A percentile compares a stretch with the other conserved stretches of the same genome.
Conservation (phyloP, 2,113 vertebrate genomes). For the Eidolon helvum region DNA sequence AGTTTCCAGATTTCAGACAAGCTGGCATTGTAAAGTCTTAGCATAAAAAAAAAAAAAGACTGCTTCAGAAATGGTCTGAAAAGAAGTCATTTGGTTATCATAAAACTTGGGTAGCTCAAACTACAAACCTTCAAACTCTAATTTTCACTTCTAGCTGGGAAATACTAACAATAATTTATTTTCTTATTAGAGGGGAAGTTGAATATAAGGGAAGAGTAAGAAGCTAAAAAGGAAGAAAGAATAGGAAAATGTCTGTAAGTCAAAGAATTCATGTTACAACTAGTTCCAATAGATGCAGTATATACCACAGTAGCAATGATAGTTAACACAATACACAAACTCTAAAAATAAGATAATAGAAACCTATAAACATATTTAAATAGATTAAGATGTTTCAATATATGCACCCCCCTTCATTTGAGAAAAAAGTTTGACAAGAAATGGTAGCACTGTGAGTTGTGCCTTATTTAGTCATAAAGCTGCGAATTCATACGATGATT, state of each 20-base stretch:
- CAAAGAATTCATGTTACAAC: not conserved
- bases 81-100: not conserved
- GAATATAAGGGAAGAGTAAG: not conserved
- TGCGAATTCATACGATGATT: slow-evolving; percentile 39
- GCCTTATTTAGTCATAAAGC: slow-evolving; percentile 43
- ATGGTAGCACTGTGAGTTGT: slow-evolving; percentile 30
- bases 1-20: slow-evolving; percentile 32
- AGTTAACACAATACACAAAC: slow-evolving; percentile 15
- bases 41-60: not conserved
- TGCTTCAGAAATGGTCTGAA: slow-evolving; percentile 29
- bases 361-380: slow-evolving; percentile 27
- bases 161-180: not conserved
- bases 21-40: not conserved
- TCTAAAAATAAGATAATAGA: slow-evolving; percentile 22
- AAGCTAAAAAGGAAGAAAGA: not conserved
- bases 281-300: slow-evolving; percentile 2
- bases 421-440: slow-evolving; percentile 52
- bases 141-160: slow-evolving; percentile 36
- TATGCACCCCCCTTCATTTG: not conserved
- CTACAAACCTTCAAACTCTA: slow-evolving; percentile 13
- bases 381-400: not conserved
- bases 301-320: not conserved
- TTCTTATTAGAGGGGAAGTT: slow-evolving; percentile 23
- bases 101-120: slow-evolving; percentile 17
- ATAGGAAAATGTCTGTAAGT: not conserved